Evolutionary conservation across 2,113 vertebrate genomes (phyloP).

Genomic region (Spermophilus dauricus): DNA sequence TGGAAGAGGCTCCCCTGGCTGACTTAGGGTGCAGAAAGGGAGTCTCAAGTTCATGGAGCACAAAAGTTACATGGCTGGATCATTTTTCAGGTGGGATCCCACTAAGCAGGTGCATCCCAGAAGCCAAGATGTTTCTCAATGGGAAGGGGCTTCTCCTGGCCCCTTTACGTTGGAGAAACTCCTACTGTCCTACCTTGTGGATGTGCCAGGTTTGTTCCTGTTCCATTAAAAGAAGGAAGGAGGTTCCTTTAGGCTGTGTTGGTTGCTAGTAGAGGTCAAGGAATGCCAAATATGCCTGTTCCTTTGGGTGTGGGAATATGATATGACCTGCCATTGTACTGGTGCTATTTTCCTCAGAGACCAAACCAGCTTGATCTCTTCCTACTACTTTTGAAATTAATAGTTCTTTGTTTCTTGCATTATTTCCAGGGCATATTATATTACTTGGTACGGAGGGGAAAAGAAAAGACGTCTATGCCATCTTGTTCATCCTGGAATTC

Average conservation of each 20-base stretch:
- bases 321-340: not conserved
- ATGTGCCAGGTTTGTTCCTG: not conserved
- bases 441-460: not conserved
- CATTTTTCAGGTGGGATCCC: fast-evolving
- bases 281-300: not conserved
- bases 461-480: not conserved
- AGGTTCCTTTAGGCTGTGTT: not conserved
- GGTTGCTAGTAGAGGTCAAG: not conserved
- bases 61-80: not conserved
- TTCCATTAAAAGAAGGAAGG: not conserved
- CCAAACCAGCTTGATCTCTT: not conserved
- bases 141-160: not conserved
- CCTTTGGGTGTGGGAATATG: not conserved
- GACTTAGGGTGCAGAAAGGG: not conserved
- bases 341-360: not conserved
- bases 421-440: not conserved
- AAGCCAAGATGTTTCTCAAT: not conserved
- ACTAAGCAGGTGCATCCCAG: not conserved
- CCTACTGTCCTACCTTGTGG: no score
- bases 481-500: not conserved
- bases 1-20: not conserved
- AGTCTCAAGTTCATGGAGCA: not conserved
- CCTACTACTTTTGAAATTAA: not conserved
- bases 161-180: no score
- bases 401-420: not conserved